phyloP scores from a whole-genome alignment of 1,140 invertebrate genomes.

The Caenorhabditis tropicalis region DNA sequence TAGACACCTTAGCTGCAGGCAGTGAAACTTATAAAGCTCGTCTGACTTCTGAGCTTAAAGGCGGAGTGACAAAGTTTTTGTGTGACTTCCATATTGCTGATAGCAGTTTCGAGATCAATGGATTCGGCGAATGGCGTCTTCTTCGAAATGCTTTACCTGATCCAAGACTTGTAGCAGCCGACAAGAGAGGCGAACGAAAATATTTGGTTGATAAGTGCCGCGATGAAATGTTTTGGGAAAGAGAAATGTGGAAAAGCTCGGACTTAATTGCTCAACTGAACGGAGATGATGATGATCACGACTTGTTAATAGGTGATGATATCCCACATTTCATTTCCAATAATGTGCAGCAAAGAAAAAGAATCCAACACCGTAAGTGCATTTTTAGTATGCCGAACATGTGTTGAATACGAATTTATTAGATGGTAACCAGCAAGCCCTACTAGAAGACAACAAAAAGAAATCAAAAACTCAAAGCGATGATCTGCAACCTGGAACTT shows the following conservation, averaged over 20 bases:
- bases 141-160: slow-evolving; percentile 23
- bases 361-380: not conserved
- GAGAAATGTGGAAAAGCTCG: not conserved
- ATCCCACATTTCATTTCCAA: no score
- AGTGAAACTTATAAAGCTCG: not conserved
- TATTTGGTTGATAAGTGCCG: slow-evolving; percentile 30
- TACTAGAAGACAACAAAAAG: not conserved
- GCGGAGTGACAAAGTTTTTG: slow-evolving; percentile 23
- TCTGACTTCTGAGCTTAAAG: not conserved
- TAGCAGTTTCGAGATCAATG: slow-evolving; percentile 39
- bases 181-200: slow-evolving; percentile 27
- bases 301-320: not conserved
- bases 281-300: not conserved
- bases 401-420: not conserved
- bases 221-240: not conserved
- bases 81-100: slow-evolving; percentile 43
- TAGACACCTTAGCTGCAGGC: not conserved
- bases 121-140: slow-evolving; percentile 44
- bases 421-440: not conserved
- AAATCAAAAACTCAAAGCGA: not conserved
- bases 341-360: not conserved
- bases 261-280: slow-evolving; percentile 11
- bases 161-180: slow-evolving; percentile 14
- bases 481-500: not conserved
- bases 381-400: not conserved